These are phyloP conservation scores for Diachasmimorpha longicaudata DNA, from an alignment of 1,140 invertebrate genomes.

Conservation along the genomic window DNA sequence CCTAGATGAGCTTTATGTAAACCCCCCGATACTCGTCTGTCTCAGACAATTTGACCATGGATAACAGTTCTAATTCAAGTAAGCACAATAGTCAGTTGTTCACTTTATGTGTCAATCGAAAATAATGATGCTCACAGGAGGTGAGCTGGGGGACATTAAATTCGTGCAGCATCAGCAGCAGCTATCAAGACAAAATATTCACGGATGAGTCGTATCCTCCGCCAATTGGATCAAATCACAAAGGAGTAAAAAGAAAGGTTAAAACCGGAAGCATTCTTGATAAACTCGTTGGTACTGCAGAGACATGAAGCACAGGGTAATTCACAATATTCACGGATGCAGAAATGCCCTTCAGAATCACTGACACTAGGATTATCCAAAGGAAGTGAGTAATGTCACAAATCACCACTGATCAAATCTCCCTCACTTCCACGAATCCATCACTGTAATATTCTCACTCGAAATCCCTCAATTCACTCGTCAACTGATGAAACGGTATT, in stretches of 20 bases:
- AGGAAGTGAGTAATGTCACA: neutral
- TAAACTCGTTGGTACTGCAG: neutral
- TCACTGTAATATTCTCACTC: neutral
- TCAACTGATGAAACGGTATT: neutral
- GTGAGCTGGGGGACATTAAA: neutral
- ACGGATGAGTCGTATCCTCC: neutral
- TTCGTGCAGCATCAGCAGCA: neutral
- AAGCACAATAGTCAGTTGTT: conserved; percentile 10
- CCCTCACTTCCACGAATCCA: neutral
- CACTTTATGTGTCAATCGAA: conserved; percentile 5
- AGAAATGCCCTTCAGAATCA: neutral
- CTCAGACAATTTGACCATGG: conserved; percentile 20
- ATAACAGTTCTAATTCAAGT: neutral
- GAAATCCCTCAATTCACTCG: neutral
- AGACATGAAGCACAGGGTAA: neutral
- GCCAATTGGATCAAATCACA: neutral
- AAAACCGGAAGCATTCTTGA: neutral
- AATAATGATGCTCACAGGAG: neutral
- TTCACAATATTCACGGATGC: neutral
- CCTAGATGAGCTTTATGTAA: neutral
- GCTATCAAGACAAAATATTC: neutral
- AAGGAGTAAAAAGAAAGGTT: neutral
- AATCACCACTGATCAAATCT: neutral
- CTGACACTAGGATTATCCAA: neutral
- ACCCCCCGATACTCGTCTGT: conserved; percentile 21